Evolutionary conservation across 2,113 vertebrate species (phyloP), one percentile per base, ranked within the genome.

Genomic region (Okapia johnstoni): DNA sequence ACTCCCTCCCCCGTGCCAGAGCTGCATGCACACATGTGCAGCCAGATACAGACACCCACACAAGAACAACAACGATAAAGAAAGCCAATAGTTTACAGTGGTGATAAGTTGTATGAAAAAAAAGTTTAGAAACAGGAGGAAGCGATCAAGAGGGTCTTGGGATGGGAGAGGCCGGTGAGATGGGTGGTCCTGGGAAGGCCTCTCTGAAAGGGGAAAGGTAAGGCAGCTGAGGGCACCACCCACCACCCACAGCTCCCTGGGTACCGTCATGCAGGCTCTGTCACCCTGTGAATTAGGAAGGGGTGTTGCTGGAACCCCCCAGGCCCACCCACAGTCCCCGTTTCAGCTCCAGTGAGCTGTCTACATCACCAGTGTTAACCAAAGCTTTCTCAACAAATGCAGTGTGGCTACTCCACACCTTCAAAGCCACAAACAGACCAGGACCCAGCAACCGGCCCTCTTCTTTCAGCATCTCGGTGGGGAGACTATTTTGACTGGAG

Each of bases 261-360:
- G 30, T 52, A 0, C 12, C 2, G 4, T 23, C 36, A 36, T 25
- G 23, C 48, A 19, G 85, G 63, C 76, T 88, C 52, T 48, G 17
- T 26, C 48, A 33, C n/a, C 33, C 85, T 36, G 30, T 6, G 12
- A 88, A 8, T 79, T 28, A 50, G 58, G 61, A 84, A 88, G 57
- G 36, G 50, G 54, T 12, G 19, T 6, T 55, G 9, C 3, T 61
- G 17, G 61, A 46, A 36, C 3, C 9, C n/a, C 50, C 2, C 11
- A 11, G 28, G 25, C 19, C 11, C 28, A 5, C 17, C 1, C 2
- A n/a, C 11, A 0, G 0, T 10, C 8, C 3, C 8, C 15, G 2
- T 43, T 73, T 43, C 3, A 23, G 25, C 16, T 58, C 84, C 15
- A 14, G 43, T 7, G 61, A 79, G 54, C 86, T 7, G 30, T 52